phyloP scores from a whole-genome alignment of 2,113 vertebrate species.

The Anser brachyrhynchus region DNA sequence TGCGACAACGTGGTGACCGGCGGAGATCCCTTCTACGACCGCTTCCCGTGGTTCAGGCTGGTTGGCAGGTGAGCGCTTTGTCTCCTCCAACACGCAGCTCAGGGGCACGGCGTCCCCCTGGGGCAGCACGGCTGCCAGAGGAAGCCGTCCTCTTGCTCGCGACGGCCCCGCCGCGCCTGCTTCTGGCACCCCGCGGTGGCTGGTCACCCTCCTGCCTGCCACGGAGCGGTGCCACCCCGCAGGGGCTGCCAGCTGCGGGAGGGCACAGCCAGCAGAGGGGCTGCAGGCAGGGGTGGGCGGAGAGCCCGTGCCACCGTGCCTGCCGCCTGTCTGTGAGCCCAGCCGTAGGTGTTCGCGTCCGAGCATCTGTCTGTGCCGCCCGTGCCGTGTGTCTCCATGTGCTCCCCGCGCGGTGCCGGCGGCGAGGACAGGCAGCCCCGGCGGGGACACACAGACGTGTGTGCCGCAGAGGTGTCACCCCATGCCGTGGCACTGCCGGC shows the following conservation, averaged over 20 bases:
- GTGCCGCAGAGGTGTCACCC: not conserved
- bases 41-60: conserved; percentile 98
- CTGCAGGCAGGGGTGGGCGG: not conserved
- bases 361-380: not conserved
- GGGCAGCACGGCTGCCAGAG: not conserved
- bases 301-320: not conserved
- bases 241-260: not conserved
- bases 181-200: not conserved
- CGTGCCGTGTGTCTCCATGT: not conserved
- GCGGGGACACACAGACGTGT: not conserved
- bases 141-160: not conserved
- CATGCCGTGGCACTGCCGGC: not conserved
- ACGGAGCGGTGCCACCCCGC: not conserved
- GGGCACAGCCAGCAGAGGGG: too few species aligned
- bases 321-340: not conserved
- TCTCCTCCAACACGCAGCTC: not conserved
- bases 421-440: not conserved
- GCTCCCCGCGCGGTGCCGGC: not conserved
- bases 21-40: conserved; percentile 97
- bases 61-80: conserved; percentile 91
- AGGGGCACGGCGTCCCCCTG: not conserved
- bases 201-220: not conserved
- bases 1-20: conserved; percentile 91
- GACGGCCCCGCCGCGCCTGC: not conserved
- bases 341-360: not conserved